phyloP scores from a whole-genome alignment of 2,797 vertebrate species.

The Crenichthys baileyi region DNA sequence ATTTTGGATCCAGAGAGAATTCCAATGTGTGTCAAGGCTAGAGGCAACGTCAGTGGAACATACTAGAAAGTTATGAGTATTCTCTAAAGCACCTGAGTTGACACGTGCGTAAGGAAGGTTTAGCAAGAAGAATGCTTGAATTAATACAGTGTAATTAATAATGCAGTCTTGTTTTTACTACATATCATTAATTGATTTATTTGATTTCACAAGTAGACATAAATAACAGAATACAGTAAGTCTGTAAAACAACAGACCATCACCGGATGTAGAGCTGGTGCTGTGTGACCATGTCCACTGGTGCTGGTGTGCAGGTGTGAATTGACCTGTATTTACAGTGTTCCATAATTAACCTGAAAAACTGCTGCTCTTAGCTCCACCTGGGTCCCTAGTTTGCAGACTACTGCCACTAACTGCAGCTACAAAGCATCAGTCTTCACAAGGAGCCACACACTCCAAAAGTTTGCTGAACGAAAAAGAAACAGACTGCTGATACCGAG shows the following conservation, averaged over 20 bases:
- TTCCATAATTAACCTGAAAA: slow-evolving; percentile 4
- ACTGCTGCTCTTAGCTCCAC: not conserved
- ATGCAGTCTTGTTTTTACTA: too few relatives aligned
- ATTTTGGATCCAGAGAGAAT: not conserved
- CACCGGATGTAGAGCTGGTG: not conserved
- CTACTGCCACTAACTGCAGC: slow-evolving; percentile 1
- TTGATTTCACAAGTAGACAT: too few relatives aligned
- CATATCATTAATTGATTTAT: too few relatives aligned
- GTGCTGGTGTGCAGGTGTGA: not conserved
- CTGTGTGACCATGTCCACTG: not conserved
- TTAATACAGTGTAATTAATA: not conserved
- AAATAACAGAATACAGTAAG: not conserved
- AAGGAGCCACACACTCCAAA: not conserved
- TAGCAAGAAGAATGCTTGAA: not conserved
- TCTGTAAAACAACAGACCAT: not conserved
- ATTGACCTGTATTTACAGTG: not conserved
- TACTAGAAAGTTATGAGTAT: not conserved
- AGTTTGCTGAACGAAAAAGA: not conserved
- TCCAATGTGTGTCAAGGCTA: not conserved
- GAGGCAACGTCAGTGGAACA: not conserved
- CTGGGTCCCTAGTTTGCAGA: slow-evolving; percentile 5
- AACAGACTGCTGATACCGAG: not conserved
- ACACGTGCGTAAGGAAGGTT: not conserved
- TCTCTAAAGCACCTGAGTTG: not conserved
- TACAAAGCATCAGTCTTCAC: not conserved